Percentiles rank a stretch among this genome's conserved stretches.
These are phyloP conservation scores for Pipistrellus pipistrellus DNA, from an alignment of 2,797 vertebrate species.

Conservation along the genomic window DNA sequence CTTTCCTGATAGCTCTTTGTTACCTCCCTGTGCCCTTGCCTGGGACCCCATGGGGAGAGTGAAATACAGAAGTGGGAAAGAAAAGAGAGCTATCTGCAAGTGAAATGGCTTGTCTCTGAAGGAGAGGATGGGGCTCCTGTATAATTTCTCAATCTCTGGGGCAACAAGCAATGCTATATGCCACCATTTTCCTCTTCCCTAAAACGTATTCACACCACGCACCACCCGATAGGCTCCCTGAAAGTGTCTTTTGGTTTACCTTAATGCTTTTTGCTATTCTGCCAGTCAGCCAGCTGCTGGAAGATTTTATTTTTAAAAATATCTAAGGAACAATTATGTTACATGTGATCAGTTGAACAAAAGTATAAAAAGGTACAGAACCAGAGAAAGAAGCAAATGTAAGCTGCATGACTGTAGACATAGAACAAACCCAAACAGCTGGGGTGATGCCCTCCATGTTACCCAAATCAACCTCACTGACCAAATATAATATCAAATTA, in stretches of 20 bases:
- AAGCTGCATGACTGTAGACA: not conserved
- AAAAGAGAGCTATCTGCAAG: not conserved
- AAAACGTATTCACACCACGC: fast-evolving
- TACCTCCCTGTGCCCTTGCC: not conserved
- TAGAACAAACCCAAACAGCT: not conserved
- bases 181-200: not conserved
- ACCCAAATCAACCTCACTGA: not conserved
- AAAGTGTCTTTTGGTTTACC: not conserved
- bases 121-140: fast-evolving
- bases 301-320: constrained; percentile 27
- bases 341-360: not conserved
- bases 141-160: not conserved
- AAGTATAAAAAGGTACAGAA: not conserved
- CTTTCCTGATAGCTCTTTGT: constrained; percentile 41
- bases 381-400: not conserved
- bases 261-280: not conserved
- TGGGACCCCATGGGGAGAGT: not conserved
- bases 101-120: not conserved
- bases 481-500: not conserved
- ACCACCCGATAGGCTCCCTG: not conserved
- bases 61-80: constrained; percentile 15
- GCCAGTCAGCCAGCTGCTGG: not conserved
- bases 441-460: not conserved
- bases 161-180: fast-evolving
- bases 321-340: not conserved